Evolutionary conservation across 2,888 invertebrate genomes (phyloP).

Genomic region (Caradrina kadenii): DNA sequence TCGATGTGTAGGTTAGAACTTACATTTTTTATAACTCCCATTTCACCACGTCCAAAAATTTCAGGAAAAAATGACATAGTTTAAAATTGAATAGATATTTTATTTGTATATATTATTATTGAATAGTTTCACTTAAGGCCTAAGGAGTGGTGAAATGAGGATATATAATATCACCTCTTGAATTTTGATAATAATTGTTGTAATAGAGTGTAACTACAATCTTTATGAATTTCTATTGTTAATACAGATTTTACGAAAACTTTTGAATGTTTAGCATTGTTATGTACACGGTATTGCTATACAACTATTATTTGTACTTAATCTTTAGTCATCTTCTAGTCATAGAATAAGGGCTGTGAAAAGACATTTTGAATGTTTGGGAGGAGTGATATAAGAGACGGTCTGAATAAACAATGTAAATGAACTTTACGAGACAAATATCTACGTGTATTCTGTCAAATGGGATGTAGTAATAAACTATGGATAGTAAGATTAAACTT

Average conservation of each 20-base stretch:
- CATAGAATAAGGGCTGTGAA: conserved; percentile 87
- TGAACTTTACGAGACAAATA: conserved; percentile 36
- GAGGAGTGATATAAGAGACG: conserved; percentile 40
- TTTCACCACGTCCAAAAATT: conserved; percentile 31
- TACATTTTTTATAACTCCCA: conserved; percentile 36
- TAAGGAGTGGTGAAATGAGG: conserved; percentile 48
- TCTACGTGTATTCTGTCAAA: conserved; percentile 56
- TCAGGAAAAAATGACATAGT: conserved; percentile 4
- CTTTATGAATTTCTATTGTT: conserved; percentile 44
- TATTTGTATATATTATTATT: conserved; percentile 36
- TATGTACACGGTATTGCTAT: conserved; percentile 36
- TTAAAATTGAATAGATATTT: conserved; percentile 21
- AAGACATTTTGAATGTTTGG: conserved; percentile 74
- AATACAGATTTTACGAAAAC: conserved; percentile 43
- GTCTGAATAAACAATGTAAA: conserved; percentile 47
- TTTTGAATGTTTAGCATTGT: conserved; percentile 45
- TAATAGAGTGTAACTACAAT: conserved; percentile 37
- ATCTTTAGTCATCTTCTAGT: conserved; percentile 82
- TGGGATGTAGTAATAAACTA: conserved; percentile 55
- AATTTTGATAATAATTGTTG: conserved; percentile 54
- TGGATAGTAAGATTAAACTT: conserved; percentile 38
- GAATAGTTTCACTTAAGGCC: conserved; percentile 30
- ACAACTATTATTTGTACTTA: conserved; percentile 53
- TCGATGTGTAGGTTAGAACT: conserved; percentile 55
- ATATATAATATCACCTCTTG: conserved; percentile 37